Base-by-base conservation (phyloP, 2,797 vertebrate genomes). In the Gouania willdenowi region DNA sequence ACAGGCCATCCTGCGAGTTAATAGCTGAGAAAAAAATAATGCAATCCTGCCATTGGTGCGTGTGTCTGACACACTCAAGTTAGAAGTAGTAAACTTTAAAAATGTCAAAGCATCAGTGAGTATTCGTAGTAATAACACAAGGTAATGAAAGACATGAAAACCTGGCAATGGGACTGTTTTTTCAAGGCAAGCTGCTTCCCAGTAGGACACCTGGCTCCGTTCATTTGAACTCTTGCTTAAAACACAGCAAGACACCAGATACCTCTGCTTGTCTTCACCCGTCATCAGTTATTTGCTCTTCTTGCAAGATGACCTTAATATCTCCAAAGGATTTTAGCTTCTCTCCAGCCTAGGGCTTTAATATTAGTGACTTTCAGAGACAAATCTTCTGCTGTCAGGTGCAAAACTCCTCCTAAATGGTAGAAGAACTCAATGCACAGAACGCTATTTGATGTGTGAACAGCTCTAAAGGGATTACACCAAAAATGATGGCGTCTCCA, bases 311-410 rank as follows among this genome's bases (percentile, higher is more conserved):
- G 80, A 83, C 83, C 85, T 78, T 78, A 84, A 84, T 87, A 86
- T 83, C 78, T 77, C 69, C 72, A 28, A 39, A 56, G 60, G 42
- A 38, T 66, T 78, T 63, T 20, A 45, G 42, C 66, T 44, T 45
- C 24, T 12, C 54, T 71, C 56, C 71, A 60, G 79, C 82, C 83
- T 66, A 67, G 51, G 55, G 87, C 71, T 79, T 86, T 86, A 86
- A 88, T 87, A 84, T 82, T 50, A 46, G 70, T 45, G 81, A 77
- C 77, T 85, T 86, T 82, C 84, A 84, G 76, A 84, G 80, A 74
- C 17, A 23, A 70, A 77, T 68, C 56, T 13, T 31, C 59, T 31
- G 69, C 62, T 47, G 61, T 44, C 26, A 45, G 66, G 51, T 74
- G 68, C 68, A 67, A 48, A 67, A 63, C 59, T 46, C 56, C 68